A percentile compares a stretch with the other conserved stretches of the same genome.
Evolutionary conservation across 2,113 vertebrate genomes (phyloP).

Genomic region (Malaclemys terrapin): DNA sequence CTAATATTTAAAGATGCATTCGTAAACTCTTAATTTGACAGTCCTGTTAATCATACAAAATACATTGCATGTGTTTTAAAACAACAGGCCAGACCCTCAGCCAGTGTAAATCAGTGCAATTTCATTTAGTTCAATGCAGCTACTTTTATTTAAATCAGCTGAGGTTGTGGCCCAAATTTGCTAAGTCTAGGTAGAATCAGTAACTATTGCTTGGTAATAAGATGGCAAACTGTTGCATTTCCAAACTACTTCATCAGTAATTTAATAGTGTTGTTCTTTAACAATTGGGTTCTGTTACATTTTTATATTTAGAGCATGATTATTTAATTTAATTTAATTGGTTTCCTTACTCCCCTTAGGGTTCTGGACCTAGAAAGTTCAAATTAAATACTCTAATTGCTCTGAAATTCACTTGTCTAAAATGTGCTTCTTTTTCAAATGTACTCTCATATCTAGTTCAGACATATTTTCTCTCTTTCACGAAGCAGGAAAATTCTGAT

Average conservation of each 20-base stretch:
- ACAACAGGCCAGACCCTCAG: background rate
- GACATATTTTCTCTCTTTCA: slow-evolving; percentile 62
- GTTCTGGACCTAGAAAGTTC: slow-evolving; percentile 77
- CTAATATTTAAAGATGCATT: slow-evolving; percentile 20
- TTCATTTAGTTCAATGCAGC: background rate
- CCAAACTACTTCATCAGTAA: slow-evolving; percentile 58
- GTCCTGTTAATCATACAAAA: slow-evolving; percentile 12
- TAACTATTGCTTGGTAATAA: slow-evolving; percentile 38
- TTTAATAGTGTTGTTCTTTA: slow-evolving; percentile 74
- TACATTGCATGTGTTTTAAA: background rate
- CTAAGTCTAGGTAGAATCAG: background rate
- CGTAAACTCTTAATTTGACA: background rate
- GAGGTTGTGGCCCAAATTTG: background rate
- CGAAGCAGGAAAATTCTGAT: slow-evolving; percentile 45
- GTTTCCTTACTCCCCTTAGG: slow-evolving; percentile 77
- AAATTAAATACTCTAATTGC: slow-evolving; percentile 83
- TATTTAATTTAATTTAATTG: slow-evolving; percentile 85
- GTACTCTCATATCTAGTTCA: slow-evolving; percentile 69
- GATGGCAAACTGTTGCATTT: slow-evolving; percentile 63
- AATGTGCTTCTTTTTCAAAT: slow-evolving; percentile 62
- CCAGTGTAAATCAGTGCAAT: background rate
- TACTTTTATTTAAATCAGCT: background rate
- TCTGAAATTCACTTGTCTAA: slow-evolving; percentile 75
- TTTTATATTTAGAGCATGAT: slow-evolving; percentile 78
- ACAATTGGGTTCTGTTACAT: slow-evolving; percentile 74